phyloP scores from a whole-genome alignment of 2,797 vertebrate genomes.

The Esox masquinongy region DNA sequence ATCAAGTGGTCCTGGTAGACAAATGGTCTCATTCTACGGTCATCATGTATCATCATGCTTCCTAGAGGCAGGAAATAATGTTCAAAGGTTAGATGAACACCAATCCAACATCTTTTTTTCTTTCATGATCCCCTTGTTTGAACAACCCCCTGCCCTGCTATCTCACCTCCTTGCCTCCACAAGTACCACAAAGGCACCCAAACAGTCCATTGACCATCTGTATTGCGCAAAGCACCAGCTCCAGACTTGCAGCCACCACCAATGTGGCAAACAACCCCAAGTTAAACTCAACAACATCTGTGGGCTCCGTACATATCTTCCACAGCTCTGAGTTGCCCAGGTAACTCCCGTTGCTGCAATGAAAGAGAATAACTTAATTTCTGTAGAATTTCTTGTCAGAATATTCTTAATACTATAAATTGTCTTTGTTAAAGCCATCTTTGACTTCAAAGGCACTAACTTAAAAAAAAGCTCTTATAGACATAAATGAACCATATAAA shows the following conservation, averaged over 20 bases:
- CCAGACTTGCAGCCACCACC: constrained; percentile 41
- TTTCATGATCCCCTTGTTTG: not conserved
- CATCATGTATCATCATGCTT: not conserved
- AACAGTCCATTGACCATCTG: constrained; percentile 75
- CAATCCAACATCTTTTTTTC: not conserved
- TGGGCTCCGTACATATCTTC: constrained; percentile 28
- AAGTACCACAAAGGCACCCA: constrained; percentile 76
- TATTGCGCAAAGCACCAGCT: constrained; percentile 63
- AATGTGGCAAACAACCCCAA: constrained; percentile 66
- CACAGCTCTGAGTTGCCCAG: constrained; percentile 45
- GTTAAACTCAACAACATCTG: constrained; percentile 69
- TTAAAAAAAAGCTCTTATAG: not conserved
- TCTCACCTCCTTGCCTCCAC: constrained; percentile 56
- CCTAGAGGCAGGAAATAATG: not conserved
- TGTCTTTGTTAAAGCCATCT: not conserved
- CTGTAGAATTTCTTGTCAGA: not conserved
- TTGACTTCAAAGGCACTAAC: not conserved
- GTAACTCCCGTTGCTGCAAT: constrained; percentile 61
- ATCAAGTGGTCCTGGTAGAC: constrained; percentile 24
- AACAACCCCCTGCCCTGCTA: not conserved
- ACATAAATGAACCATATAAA: not conserved
- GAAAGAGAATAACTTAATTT: not conserved
- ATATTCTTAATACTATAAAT: not conserved
- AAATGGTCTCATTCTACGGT: constrained; percentile 2
- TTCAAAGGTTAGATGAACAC: not conserved